These are phyloP conservation scores for Chaetops frenatus DNA, from an alignment of 2,113 vertebrate species.

Conservation along the genomic window DNA sequence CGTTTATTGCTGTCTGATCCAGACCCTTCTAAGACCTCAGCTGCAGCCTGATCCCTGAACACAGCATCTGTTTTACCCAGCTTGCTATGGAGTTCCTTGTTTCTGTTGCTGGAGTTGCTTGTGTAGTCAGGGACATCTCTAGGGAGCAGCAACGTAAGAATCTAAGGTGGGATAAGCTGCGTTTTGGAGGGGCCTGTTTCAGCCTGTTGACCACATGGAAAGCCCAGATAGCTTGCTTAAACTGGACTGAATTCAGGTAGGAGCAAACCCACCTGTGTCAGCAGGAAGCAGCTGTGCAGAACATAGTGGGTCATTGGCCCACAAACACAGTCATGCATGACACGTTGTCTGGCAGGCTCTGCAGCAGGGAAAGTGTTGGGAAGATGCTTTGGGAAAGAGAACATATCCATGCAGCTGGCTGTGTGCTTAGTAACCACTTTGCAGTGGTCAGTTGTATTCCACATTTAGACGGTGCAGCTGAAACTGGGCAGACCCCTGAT, in stretches of 20 bases:
- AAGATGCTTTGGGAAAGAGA: not conserved
- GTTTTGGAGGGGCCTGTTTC: not conserved
- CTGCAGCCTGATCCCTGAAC: not conserved
- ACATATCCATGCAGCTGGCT: not conserved
- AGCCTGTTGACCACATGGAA: not conserved
- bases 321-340: rapidly evolving
- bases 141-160: not conserved
- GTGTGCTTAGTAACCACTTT: not conserved
- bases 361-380: not conserved
- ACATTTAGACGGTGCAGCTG: not conserved
- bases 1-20: not conserved
- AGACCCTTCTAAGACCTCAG: not conserved
- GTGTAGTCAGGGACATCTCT: not conserved
- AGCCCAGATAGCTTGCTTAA: not conserved
- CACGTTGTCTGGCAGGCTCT: not conserved
- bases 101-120: not conserved
- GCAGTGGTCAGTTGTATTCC: not conserved
- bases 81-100: not conserved
- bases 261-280: not conserved
- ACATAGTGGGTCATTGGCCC: rapidly evolving
- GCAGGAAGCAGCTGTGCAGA: not conserved
- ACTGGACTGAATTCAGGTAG: not conserved
- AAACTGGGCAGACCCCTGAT: not conserved
- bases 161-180: not conserved
- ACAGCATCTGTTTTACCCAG: not conserved